Evolutionary conservation across 2,113 vertebrate species (phyloP).

Genomic region (Leptodactylus fuscus): DNA sequence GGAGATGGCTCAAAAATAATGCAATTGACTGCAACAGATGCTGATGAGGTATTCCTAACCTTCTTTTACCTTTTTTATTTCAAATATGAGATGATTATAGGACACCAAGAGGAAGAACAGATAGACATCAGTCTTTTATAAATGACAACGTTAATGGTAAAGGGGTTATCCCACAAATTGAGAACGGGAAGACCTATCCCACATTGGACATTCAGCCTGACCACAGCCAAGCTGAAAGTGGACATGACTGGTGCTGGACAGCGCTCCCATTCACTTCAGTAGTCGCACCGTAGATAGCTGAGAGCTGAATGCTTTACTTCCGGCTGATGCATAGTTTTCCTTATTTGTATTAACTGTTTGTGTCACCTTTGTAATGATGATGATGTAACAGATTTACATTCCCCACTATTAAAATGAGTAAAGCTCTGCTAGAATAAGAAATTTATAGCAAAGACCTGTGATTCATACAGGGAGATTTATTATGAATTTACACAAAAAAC

Average conservation of each 20-base stretch:
- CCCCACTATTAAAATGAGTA: not conserved
- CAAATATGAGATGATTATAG: not conserved
- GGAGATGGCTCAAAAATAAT: conserved; percentile 94
- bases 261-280: too few species aligned
- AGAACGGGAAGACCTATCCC: too few species aligned
- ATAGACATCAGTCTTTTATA: not conserved
- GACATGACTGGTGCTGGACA: too few species aligned
- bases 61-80: not conserved
- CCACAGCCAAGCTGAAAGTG: too few species aligned
- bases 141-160: not conserved
- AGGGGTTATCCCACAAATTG: too few species aligned
- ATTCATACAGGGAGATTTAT: not conserved
- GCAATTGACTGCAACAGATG: conserved; percentile 94
- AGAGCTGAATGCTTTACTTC: too few species aligned
- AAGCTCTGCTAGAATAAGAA: not conserved
- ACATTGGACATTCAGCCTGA: too few species aligned
- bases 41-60: conserved; percentile 85
- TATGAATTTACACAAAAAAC: too few species aligned
- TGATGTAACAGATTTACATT: not conserved
- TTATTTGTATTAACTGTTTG: too few species aligned
- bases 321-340: too few species aligned
- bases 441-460: not conserved
- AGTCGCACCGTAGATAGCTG: too few species aligned
- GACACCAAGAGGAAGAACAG: not conserved
- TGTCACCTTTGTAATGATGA: not conserved